Percentiles rank a stretch among this genome's conserved stretches.
Conservation (phyloP, 2,888 invertebrate genomes). For the Drosophila recens region DNA sequence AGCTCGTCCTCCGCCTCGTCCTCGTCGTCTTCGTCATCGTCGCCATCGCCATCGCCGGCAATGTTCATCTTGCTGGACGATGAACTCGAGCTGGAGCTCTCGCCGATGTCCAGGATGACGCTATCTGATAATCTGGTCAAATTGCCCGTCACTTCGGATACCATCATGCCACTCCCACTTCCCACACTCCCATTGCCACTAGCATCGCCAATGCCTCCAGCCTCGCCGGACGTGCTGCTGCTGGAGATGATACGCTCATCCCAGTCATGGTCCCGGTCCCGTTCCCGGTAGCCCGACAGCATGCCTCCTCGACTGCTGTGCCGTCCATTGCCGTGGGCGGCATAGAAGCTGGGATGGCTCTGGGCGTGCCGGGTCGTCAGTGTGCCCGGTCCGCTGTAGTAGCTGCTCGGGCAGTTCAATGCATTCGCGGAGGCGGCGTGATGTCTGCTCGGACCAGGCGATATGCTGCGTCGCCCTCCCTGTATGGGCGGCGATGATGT, state of each 20-base stretch:
- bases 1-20: constrained; percentile 64
- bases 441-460: constrained; percentile 76
- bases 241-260: constrained; percentile 36
- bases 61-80: constrained; percentile 81
- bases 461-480: constrained; percentile 73
- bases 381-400: constrained; percentile 65
- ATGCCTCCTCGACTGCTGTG: constrained; percentile 34
- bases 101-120: constrained; percentile 83
- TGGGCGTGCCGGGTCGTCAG: constrained; percentile 67
- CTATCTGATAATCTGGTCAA: constrained; percentile 85
- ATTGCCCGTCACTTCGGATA: constrained; percentile 85
- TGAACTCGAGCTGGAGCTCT: constrained; percentile 83
- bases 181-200: background rate
- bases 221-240: constrained; percentile 12
- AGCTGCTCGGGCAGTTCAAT: constrained; percentile 64
- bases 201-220: background rate
- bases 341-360: constrained; percentile 69
- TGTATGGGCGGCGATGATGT: constrained; percentile 87
- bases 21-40: constrained; percentile 73
- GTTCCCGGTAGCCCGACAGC: constrained; percentile 61
- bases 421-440: constrained; percentile 71
- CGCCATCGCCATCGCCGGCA: constrained; percentile 68
- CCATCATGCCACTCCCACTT: constrained; percentile 58
- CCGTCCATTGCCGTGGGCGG: constrained; percentile 56
- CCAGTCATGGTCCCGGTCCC: constrained; percentile 68